phyloP scores from a whole-genome alignment of 2,113 vertebrate genomes.

The Albula glossodonta region DNA sequence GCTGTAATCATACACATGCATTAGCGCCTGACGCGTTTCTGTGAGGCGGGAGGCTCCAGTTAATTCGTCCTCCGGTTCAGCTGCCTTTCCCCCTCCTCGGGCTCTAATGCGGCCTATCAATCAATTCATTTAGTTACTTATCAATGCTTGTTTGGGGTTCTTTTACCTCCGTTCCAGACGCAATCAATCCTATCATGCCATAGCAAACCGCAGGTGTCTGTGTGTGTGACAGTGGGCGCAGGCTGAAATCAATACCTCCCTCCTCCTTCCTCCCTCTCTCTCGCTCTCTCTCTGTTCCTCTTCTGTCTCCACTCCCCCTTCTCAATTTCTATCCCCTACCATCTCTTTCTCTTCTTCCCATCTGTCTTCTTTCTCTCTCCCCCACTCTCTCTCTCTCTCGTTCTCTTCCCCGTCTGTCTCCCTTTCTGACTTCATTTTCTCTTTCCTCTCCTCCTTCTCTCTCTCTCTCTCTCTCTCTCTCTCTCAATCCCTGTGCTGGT shows the following conservation, averaged over 20 bases:
- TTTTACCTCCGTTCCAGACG: slow-evolving; percentile 14
- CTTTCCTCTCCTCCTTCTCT: background rate
- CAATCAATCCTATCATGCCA: slow-evolving; percentile 27
- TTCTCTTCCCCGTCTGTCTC: no score
- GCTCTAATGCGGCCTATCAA: slow-evolving; percentile 57
- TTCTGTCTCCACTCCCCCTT: background rate
- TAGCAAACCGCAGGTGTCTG: slow-evolving; percentile 4
- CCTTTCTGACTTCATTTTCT: background rate
- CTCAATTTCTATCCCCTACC: background rate
- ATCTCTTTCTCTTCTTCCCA: no score
- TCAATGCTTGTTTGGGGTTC: slow-evolving; percentile 52
- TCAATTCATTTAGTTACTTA: slow-evolving; percentile 59
- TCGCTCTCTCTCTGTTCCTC: background rate
- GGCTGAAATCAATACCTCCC: slow-evolving; percentile 1
- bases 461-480: background rate
- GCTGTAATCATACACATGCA: background rate
- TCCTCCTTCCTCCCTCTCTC: background rate
- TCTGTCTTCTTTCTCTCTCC: no score
- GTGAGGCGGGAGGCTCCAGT: background rate
- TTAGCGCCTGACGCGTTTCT: background rate
- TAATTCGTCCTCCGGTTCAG: slow-evolving; percentile 21
- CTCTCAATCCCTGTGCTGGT: background rate
- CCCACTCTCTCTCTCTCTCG: background rate
- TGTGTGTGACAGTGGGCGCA: background rate
- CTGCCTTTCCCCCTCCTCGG: slow-evolving; percentile 49